phyloP scores from a whole-genome alignment of 1,140 invertebrate species.

The silkworm (Bombyx mori) region ASM3026992v2 NC_085132.1:11548001-11548500 shows the following conservation, averaged over 20 bases:
- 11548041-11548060: too few species aligned
- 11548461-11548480: too few species aligned
- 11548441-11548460: too few species aligned
- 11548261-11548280: background rate
- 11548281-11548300: constrained; percentile 44
- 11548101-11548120: too few species aligned
- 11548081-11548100: too few species aligned
- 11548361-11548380: constrained; percentile 70
- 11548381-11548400: constrained; percentile 60
- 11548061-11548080: too few species aligned
- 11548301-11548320: constrained; percentile 28
- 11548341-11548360: constrained; percentile 59
- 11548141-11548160: too few species aligned
- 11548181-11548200: constrained; percentile 24
- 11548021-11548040: too few species aligned
- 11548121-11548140: too few species aligned
- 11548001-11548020: too few species aligned
- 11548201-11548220: constrained; percentile 33
- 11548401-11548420: constrained; percentile 37
- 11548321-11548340: constrained; percentile 28
- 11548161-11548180: too few species aligned
- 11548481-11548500: too few species aligned
- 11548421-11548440: constrained; percentile 20
- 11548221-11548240: constrained; percentile 45
- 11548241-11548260: constrained; percentile 23